phyloP scores from a whole-genome alignment of 2,113 vertebrate genomes.

The Hemicordylus capensis region DNA sequence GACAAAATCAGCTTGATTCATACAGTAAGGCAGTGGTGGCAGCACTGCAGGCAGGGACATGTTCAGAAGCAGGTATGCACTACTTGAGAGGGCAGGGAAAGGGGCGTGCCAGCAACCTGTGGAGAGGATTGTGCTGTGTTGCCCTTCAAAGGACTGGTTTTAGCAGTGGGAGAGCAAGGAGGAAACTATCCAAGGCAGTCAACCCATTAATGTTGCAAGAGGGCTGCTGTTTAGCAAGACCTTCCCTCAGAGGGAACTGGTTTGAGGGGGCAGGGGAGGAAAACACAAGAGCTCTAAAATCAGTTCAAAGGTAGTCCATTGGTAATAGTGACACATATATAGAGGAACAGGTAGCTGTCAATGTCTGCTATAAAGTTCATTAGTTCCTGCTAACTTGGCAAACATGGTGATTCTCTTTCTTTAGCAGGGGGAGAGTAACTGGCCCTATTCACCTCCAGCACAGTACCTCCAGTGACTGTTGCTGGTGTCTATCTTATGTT shows the following conservation, averaged over 20 bases:
- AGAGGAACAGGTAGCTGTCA: too few relatives aligned
- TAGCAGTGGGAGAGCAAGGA: background rate
- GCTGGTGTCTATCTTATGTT: too few relatives aligned
- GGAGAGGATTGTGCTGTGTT: conserved; percentile 38
- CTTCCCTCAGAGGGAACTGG: background rate
- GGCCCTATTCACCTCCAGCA: too few relatives aligned
- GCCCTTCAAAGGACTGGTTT: conserved; percentile 56
- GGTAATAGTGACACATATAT: too few relatives aligned
- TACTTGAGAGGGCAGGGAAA: conserved; percentile 59
- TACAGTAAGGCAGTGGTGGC: conserved; percentile 39
- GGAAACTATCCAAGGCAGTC: background rate
- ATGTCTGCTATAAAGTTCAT: too few relatives aligned
- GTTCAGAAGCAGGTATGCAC: conserved; percentile 41
- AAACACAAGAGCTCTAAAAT: background rate
- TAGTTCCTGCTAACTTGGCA: too few relatives aligned
- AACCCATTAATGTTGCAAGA: background rate
- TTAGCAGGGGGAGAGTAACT: too few relatives aligned
- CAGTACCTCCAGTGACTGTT: too few relatives aligned
- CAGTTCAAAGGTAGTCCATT: background rate
- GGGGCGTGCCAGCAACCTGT: conserved; percentile 61
- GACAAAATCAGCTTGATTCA: background rate
- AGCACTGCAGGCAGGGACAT: conserved; percentile 32
- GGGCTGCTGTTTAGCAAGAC: background rate
- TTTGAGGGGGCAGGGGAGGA: background rate
- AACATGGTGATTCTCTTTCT: too few relatives aligned